Percentiles rank a stretch among this genome's conserved stretches.
Evolutionary conservation across 2,888 invertebrate species (phyloP).

Genomic region (Leucozona laternaria): DNA sequence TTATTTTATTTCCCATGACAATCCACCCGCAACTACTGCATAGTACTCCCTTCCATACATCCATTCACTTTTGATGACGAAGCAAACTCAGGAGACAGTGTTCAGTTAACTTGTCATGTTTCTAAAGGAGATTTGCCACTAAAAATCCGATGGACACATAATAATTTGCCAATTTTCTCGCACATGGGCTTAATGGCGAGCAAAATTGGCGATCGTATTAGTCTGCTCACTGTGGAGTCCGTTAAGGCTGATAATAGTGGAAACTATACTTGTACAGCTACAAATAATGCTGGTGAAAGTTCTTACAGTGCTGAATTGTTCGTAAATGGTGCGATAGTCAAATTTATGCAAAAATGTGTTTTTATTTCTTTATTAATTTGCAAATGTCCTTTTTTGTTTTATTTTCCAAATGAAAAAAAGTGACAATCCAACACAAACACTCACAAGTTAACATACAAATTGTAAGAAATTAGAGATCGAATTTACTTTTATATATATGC

Average conservation of each 20-base stretch:
- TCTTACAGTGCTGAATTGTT: conserved; percentile 86
- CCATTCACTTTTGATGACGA: conserved; percentile 83
- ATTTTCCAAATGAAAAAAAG: conserved; percentile 33
- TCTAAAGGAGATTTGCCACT: conserved; percentile 88
- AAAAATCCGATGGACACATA: conserved; percentile 87
- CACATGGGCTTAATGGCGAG: conserved; percentile 87
- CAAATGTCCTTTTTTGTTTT: conserved; percentile 2
- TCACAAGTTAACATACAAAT: neutral
- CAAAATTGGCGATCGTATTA: conserved; percentile 87
- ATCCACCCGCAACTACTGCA: conserved; percentile 70
- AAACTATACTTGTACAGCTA: conserved; percentile 88
- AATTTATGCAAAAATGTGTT: conserved; percentile 62
- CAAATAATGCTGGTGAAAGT: conserved; percentile 86
- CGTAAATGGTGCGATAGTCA: conserved; percentile 86
- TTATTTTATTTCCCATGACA: conserved; percentile 37
- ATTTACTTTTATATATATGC: too few relatives aligned
- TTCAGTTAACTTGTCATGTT: conserved; percentile 86
- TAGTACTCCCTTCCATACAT: conserved; percentile 89
- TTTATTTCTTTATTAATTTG: conserved; percentile 25
- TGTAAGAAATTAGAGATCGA: neutral
- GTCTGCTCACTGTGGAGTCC: conserved; percentile 88
- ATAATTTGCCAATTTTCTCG: conserved; percentile 81
- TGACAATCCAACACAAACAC: conserved; percentile 21
- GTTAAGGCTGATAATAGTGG: conserved; percentile 89
- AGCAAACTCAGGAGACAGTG: conserved; percentile 88